phyloP scores from a whole-genome alignment of 2,113 vertebrate genomes.

The Addax nasomaculatus region DNA sequence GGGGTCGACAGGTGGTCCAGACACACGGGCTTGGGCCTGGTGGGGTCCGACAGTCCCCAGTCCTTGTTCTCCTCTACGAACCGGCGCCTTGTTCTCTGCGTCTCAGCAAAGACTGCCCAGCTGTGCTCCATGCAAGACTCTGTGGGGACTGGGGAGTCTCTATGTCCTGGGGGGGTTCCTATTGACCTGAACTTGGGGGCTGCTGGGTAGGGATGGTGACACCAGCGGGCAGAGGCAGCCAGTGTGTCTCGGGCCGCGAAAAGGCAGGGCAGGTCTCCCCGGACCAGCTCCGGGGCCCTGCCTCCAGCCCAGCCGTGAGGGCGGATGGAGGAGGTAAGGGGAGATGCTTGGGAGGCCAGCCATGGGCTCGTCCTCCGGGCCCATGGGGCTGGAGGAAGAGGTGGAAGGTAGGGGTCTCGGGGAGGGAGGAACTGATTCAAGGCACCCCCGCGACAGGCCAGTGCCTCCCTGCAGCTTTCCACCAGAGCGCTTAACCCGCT shows the following conservation, averaged over 20 bases:
- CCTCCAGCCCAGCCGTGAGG: background rate
- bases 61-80: background rate
- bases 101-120: background rate
- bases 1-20: background rate
- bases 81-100: background rate
- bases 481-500: rapidly evolving
- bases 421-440: background rate
- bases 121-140: background rate
- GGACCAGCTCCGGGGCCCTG: background rate
- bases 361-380: background rate
- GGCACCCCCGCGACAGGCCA: rapidly evolving
- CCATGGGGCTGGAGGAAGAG: background rate
- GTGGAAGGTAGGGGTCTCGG: background rate
- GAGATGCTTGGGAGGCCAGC: background rate
- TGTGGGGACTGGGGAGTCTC: too few relatives aligned
- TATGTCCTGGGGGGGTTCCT: background rate
- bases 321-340: background rate
- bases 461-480: background rate
- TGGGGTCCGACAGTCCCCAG: background rate
- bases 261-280: background rate
- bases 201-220: background rate
- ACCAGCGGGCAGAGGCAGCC: background rate
- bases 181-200: background rate
- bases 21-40: background rate
- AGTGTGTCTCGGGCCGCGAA: background rate